phyloP scores from a whole-genome alignment of 2,113 vertebrate genomes.

The Podilymbus podiceps region DNA sequence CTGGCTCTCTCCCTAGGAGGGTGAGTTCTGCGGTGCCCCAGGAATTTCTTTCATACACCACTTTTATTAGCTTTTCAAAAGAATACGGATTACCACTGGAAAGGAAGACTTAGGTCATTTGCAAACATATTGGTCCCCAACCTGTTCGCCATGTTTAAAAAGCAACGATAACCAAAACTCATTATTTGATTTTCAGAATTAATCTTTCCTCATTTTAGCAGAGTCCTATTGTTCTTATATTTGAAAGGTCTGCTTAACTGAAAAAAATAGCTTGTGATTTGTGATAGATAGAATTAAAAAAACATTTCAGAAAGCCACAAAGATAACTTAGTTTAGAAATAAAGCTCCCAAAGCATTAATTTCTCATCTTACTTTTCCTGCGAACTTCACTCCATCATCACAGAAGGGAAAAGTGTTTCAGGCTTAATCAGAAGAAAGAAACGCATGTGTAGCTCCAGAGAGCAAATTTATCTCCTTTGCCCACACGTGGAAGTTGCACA shows the following conservation, averaged over 20 bases:
- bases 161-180: background rate
- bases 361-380: background rate
- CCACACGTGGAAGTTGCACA: conserved; percentile 18
- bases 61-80: conserved; percentile 72
- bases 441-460: background rate
- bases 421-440: conserved; percentile 19
- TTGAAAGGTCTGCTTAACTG: background rate
- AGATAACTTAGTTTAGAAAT: background rate
- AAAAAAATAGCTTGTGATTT: background rate
- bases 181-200: background rate
- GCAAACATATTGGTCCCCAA: conserved; percentile 40
- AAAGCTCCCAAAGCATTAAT: background rate
- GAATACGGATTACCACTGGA: conserved; percentile 57
- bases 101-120: conserved; percentile 55
- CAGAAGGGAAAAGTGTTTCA: background rate
- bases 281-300: background rate
- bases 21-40: conserved; percentile 64
- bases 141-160: conserved; percentile 18
- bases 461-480: conserved; percentile 27
- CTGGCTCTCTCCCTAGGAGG: conserved; percentile 69
- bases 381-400: background rate
- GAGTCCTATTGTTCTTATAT: background rate
- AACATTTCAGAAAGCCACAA: background rate
- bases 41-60: conserved; percentile 69
- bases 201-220: background rate